Evolutionary conservation across 2,888 invertebrate genomes (phyloP).

Genomic region (Nasonia oneida): DNA sequence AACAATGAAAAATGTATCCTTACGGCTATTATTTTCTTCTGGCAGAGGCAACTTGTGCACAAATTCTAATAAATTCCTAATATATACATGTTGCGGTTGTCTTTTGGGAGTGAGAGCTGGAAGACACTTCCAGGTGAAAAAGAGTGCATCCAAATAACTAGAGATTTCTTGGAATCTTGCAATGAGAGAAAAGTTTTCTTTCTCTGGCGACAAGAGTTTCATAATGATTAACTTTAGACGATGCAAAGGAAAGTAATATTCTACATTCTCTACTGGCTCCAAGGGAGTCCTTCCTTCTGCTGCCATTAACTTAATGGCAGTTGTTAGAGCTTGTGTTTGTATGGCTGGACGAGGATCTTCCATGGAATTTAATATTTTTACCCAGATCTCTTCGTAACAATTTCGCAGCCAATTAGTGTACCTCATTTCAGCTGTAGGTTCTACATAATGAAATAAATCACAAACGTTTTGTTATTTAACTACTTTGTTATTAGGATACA

Average conservation of each 20-base stretch:
- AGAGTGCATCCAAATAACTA: constrained; percentile 88
- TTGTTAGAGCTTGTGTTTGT: constrained; percentile 84
- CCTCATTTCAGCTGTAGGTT: constrained; percentile 82
- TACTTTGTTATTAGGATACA: not conserved
- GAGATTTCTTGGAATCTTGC: constrained; percentile 88
- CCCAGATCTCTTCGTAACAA: constrained; percentile 85
- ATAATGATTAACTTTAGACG: constrained; percentile 85
- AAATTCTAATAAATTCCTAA: constrained; percentile 84
- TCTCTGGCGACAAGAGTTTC: constrained; percentile 83
- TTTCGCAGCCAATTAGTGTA: constrained; percentile 86
- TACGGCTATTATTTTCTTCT: constrained; percentile 77
- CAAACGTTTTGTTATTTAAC: not conserved
- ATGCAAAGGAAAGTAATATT: constrained; percentile 84
- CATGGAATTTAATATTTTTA: constrained; percentile 82
- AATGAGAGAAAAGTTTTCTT: constrained; percentile 83
- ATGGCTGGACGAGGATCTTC: constrained; percentile 80
- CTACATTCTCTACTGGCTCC: constrained; percentile 78
- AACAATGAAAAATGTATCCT: not conserved
- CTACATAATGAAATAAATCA: constrained; percentile 67
- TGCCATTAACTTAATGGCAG: constrained; percentile 87
- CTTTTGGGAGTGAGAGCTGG: constrained; percentile 82
- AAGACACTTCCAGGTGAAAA: constrained; percentile 85
- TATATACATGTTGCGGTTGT: constrained; percentile 81
- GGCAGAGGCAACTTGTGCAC: constrained; percentile 82
- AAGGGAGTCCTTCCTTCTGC: constrained; percentile 87